phyloP scores from a whole-genome alignment of 2,888 invertebrate genomes.

The Oxyscelio sp. region DNA sequence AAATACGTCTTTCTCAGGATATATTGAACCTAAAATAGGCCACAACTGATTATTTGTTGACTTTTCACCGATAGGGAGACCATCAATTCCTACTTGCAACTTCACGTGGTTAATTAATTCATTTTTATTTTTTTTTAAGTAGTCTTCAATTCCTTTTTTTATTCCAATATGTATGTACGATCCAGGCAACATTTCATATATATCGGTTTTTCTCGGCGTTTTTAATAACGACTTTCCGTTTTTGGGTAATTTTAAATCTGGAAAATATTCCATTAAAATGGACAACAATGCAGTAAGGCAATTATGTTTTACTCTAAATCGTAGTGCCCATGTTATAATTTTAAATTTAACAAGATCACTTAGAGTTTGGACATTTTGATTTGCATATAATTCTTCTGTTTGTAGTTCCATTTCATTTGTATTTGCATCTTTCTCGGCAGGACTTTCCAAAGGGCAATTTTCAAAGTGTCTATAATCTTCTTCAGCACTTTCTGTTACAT shows the following conservation, averaged over 20 bases:
- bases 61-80: conserved; percentile 30
- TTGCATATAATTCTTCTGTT: too few relatives aligned
- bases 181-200: neutral
- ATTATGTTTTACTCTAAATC: neutral
- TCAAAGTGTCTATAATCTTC: too few relatives aligned
- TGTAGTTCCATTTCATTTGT: too few relatives aligned
- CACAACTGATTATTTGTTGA: conserved; percentile 31
- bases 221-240: neutral
- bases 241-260: neutral
- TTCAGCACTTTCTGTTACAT: too few relatives aligned
- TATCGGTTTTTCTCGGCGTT: neutral
- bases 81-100: conserved; percentile 25
- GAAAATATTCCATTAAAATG: neutral
- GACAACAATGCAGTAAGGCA: neutral
- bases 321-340: neutral
- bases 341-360: neutral
- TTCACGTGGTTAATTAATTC: neutral
- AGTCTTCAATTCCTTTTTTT: neutral
- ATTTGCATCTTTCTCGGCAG: too few relatives aligned
- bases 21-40: conserved; percentile 39
- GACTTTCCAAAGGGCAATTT: too few relatives aligned
- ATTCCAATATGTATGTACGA: neutral
- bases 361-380: too few relatives aligned
- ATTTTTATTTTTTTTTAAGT: neutral
- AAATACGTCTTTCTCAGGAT: too few relatives aligned